Evolutionary conservation across 2,797 vertebrate genomes (phyloP), one percentile per base, ranked within the genome.

Genomic region (Halcyon smyrnensis): DNA sequence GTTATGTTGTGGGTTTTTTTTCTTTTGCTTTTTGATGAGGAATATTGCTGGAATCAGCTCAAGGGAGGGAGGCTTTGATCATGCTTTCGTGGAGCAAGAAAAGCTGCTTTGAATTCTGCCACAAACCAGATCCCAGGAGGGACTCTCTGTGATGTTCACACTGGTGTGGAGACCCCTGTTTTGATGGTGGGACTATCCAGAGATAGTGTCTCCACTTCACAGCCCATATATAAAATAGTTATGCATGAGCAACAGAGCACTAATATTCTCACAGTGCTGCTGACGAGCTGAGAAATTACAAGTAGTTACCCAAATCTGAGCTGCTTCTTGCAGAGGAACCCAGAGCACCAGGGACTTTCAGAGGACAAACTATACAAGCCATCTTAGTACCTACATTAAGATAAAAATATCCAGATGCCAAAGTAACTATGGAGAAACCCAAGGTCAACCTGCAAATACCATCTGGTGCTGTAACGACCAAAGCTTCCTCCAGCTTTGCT

Each of bases 1-100:
- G 64, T 34, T 51, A 28, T 28, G 50, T 51, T 51, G 50, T 48
- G 23, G 24, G 24, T 6, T 51, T 51, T n/a, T 24, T 25, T 17
- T 2, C 5, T 12, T 32, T 62, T 68, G 62, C 83, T 95, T 93
- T 95, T 96, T 96, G 86, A 92, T 84, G 94, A 89, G 68, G 68
- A 95, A 95, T 95, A 87, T 95, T 94, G 86, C 90, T 96, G 80
- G 88, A 85, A 91, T 92, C 91, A 91, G 87, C 86, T 95, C 80
- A 82, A 73, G 86, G 83, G 67, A 96, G 24, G 15, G 28, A 90
- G 43, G 46, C 91, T 97, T 95, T 97, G 92, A 95, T 93, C 93
- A 41, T 79, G 77, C 51, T 96, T 90, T 92, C 2, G 0, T 53
- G 68, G 67, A 90, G 81, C 27, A 75, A 89, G 39, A 76, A 84